Conservation (phyloP, 2,113 vertebrate species). For the Panurus biarmicus region DNA sequence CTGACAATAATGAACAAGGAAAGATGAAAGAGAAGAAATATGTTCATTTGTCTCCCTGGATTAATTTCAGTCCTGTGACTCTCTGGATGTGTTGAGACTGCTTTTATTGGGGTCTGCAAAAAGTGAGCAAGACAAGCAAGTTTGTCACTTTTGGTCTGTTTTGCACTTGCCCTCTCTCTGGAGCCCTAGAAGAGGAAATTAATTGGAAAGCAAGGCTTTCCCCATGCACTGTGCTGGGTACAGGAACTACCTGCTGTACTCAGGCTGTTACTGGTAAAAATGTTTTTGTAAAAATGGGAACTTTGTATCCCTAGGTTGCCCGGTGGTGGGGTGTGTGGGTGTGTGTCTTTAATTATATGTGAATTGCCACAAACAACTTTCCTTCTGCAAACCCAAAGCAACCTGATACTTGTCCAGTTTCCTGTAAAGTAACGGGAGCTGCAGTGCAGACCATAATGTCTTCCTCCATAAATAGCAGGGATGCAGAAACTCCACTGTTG, state of each 20-base stretch:
- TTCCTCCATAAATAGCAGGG: background rate
- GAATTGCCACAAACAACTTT: background rate
- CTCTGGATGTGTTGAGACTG: background rate
- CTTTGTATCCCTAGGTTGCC: background rate
- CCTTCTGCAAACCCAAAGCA: background rate
- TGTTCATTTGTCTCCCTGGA: background rate
- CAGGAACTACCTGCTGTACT: background rate
- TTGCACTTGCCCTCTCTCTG: background rate
- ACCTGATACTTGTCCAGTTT: background rate
- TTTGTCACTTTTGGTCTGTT: background rate
- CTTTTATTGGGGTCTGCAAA: background rate
- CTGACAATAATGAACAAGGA: background rate
- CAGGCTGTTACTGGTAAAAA: background rate
- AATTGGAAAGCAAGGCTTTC: background rate
- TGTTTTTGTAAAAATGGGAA: background rate
- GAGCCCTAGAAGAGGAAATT: background rate
- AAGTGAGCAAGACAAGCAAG: background rate
- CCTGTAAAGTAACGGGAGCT: background rate
- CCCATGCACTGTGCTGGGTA: rapidly evolving
- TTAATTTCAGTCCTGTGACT: background rate
- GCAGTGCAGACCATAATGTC: rapidly evolving
- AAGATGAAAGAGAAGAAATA: background rate
- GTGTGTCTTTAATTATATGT: background rate
- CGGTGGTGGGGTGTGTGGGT: no score
- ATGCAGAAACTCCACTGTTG: background rate